Base-by-base conservation (phyloP, 1,140 invertebrate species). In the Myzus persicae region DNA sequence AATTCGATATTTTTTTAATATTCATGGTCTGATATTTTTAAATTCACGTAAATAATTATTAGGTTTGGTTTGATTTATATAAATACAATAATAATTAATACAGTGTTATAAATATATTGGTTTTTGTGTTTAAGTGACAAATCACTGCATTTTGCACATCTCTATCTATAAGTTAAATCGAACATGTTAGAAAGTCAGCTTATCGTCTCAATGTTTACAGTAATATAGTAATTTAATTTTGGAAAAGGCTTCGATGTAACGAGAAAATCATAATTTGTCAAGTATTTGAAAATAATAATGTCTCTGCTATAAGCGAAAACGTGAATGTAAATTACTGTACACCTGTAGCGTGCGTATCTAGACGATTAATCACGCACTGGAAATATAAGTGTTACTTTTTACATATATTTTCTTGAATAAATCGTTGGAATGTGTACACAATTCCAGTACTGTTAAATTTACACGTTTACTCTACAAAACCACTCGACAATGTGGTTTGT, bases 351-450 rank as follows among this genome's bases (percentile, higher is more conserved):
- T 40, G 48, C 48, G 42, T 89, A 89, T 89, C 88, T 89, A 89
- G 48, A 89, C 48, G 88, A 89, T 89, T 89, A 89, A 89, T 89
- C 88, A 89, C 46, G 44, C 36, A 54, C 46, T 89, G 48, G 88
- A 40, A 89, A 54, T 54, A 89, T 89, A 54, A 54, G 36, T 18
- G n/a, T 48, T 89, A 89, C 87, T 51, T 89, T 89, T 89, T 89
- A 89, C 46, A 46, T 38, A 51, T 36, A 89, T 54, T 54, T 89
- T 89, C 36, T 89, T 38, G 48, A 89, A 89, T 89, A 89, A 89
- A 89, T 89, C 36, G 11, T 89, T 38, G 48, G 88, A 54, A 51
- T 54, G 46, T 26, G 88, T 51, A 54, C 8, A 89, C 48, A 89
- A 76, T 89, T 89, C 24, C 24, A 54, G 48, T 26, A 89, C 22